Evolutionary conservation across 2,113 vertebrate species (phyloP).

Genomic region (Ursus arctos): DNA sequence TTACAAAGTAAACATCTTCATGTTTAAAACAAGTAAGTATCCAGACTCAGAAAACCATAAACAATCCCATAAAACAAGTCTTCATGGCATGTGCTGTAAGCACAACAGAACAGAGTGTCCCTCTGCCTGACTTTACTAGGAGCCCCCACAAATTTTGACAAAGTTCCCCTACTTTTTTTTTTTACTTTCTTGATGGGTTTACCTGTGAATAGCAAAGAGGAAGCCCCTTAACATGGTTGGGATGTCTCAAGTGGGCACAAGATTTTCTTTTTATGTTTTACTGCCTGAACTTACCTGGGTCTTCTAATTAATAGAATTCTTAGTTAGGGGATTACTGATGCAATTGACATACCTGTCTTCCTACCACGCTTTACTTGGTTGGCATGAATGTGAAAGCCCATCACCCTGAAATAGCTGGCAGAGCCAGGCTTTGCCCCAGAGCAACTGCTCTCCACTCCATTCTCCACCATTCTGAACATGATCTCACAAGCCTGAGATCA

Average conservation of each 20-base stretch:
- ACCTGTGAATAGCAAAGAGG: neutral
- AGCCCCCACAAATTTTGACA: neutral
- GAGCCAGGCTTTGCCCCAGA: neutral
- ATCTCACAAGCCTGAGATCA: neutral
- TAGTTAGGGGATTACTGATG: neutral
- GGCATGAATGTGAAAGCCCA: neutral
- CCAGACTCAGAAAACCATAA: neutral
- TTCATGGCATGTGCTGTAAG: neutral
- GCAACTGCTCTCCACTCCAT: neutral
- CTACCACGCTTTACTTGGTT: neutral
- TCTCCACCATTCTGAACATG: neutral
- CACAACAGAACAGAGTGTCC: neutral
- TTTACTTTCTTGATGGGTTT: neutral
- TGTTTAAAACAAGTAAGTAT: neutral
- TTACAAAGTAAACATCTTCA: neutral
- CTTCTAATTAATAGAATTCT: neutral
- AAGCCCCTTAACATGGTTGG: neutral
- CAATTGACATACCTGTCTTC: neutral
- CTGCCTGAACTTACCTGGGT: neutral
- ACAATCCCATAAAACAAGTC: neutral
- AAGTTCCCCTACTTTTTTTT: neutral
- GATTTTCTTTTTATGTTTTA: neutral
- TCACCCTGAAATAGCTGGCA: neutral
- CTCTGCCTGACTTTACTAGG: neutral
- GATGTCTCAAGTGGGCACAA: neutral